phyloP scores from a whole-genome alignment of 2,888 invertebrate species.

The Hypsopygia costalis region DNA sequence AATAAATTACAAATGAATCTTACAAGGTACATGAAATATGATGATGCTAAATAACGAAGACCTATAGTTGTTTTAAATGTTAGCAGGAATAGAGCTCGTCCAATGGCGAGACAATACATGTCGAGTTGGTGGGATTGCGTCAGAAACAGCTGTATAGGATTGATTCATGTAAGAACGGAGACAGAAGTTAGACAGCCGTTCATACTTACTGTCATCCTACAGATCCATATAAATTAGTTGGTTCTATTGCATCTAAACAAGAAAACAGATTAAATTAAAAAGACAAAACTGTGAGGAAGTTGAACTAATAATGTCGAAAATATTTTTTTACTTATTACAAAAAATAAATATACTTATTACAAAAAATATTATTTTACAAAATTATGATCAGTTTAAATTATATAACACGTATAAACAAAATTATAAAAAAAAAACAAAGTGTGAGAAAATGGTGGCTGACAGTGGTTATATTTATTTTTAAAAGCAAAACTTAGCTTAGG shows the following conservation, averaged over 20 bases:
- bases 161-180: constrained; percentile 38
- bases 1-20: background rate
- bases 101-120: constrained; percentile 58
- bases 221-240: constrained; percentile 7
- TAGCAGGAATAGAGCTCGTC: constrained; percentile 47
- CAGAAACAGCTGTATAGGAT: constrained; percentile 65
- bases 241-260: constrained; percentile 3
- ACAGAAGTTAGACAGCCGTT: constrained; percentile 7
- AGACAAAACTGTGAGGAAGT: too few species aligned
- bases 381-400: too few species aligned
- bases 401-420: too few species aligned
- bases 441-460: too few species aligned
- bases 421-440: too few species aligned
- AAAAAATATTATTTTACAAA: too few species aligned
- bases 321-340: too few species aligned
- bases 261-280: too few species aligned
- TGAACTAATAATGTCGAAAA: too few species aligned
- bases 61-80: constrained; percentile 54
- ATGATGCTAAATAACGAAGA: constrained; percentile 21
- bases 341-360: too few species aligned
- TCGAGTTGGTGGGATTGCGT: constrained; percentile 23
- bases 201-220: background rate
- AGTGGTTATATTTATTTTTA: too few species aligned
- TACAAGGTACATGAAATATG: constrained; percentile 5
- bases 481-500: too few species aligned